phyloP scores from a whole-genome alignment of 1,140 invertebrate genomes.

The Caenorhabditis remanei region DNA sequence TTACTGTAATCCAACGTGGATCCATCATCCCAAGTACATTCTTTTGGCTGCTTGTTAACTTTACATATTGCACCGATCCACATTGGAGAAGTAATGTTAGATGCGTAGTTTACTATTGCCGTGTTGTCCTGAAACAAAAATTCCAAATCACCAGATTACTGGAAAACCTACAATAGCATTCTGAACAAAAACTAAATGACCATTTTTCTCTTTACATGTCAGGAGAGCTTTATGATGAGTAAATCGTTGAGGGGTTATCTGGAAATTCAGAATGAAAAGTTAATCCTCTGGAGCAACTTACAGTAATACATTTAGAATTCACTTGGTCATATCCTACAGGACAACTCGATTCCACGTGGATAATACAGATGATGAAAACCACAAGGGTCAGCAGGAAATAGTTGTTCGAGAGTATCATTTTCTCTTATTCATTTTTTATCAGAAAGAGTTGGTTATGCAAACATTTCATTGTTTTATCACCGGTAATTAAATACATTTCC shows the following conservation, averaged over 20 bases:
- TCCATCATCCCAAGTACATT: conserved; percentile 18
- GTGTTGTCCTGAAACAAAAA: background rate
- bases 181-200: conserved; percentile 1
- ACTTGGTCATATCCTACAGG: background rate
- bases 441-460: background rate
- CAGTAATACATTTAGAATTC: conserved; percentile 23
- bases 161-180: background rate
- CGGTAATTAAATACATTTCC: background rate
- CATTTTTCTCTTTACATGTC: background rate
- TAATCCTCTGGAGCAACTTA: background rate
- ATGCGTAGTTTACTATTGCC: background rate
- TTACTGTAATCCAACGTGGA: background rate
- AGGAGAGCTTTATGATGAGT: background rate
- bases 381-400: background rate
- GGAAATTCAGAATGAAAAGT: background rate
- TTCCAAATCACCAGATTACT: too few relatives aligned
- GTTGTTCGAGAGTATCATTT: background rate
- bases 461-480: background rate
- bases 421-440: too few relatives aligned
- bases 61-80: conserved; percentile 10
- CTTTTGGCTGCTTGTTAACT: background rate
- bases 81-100: conserved; percentile 1
- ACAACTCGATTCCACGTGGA: background rate
- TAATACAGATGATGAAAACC: background rate
- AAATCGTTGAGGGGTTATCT: background rate